phyloP scores from a whole-genome alignment of 2,888 invertebrate genomes.

The Caenorhabditis sp. region DNA sequence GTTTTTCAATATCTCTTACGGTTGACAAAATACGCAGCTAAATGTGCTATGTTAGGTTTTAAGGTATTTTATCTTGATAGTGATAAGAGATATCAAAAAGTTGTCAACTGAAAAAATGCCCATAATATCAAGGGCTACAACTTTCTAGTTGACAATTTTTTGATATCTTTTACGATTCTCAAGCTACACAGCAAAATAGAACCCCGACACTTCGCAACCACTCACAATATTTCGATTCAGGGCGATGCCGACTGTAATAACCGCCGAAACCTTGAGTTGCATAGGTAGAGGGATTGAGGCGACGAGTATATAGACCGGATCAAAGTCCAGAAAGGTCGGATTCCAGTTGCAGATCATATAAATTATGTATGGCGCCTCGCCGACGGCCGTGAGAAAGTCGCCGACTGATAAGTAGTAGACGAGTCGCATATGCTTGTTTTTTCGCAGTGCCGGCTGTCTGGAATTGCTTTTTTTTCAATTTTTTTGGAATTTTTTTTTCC shows the following conservation, averaged over 20 bases:
- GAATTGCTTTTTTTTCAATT: background rate
- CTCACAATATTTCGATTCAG: slow-evolving; percentile 48
- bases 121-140: no score
- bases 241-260: slow-evolving; percentile 45
- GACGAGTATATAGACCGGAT: slow-evolving; percentile 43
- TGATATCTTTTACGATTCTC: no score
- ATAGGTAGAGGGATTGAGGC: slow-evolving; percentile 45
- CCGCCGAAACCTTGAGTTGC: slow-evolving; percentile 48
- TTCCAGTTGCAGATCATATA: slow-evolving; percentile 58
- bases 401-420: slow-evolving; percentile 37
- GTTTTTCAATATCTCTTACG: no score
- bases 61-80: no score
- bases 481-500: background rate
- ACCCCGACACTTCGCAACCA: slow-evolving; percentile 75
- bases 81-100: background rate
- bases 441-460: slow-evolving; percentile 39
- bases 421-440: slow-evolving; percentile 39
- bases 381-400: slow-evolving; percentile 39
- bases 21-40: no score
- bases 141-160: no score
- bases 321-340: slow-evolving; percentile 34
- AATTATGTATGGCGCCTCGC: slow-evolving; percentile 43
- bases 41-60: no score
- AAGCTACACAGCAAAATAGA: slow-evolving; percentile 71
- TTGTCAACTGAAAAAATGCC: slow-evolving; percentile 38